Evolutionary conservation across 2,113 vertebrate genomes (phyloP).

Genomic region (Cricetomys ansorgei): DNA sequence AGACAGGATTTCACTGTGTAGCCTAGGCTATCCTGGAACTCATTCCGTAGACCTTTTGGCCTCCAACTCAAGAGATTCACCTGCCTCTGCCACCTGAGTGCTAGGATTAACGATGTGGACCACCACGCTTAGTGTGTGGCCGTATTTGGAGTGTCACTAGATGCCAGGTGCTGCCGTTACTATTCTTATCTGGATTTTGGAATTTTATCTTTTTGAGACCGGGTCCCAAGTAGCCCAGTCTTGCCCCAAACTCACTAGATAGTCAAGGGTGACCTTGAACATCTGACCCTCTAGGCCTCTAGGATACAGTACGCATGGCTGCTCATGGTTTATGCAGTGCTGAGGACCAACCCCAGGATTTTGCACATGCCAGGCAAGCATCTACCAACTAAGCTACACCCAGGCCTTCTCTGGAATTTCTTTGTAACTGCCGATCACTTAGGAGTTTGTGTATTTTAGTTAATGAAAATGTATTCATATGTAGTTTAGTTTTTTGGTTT

Average conservation of each 20-base stretch:
- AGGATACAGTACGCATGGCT: neutral
- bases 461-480: conserved; percentile 43
- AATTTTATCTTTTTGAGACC: neutral
- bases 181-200: neutral
- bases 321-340: neutral
- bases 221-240: neutral
- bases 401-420: neutral
- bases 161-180: neutral
- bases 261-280: neutral
- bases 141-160: neutral
- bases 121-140: neutral
- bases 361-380: neutral
- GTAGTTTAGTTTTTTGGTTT: conserved; percentile 54
- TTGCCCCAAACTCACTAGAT: neutral
- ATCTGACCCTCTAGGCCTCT: neutral
- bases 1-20: neutral
- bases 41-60: neutral
- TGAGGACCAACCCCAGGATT: neutral
- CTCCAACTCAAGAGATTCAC: neutral
- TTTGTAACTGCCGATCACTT: neutral
- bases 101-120: neutral
- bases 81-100: neutral
- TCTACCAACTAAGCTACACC: neutral
- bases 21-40: neutral
- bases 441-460: neutral